A percentile compares a stretch with the other conserved stretches of the same genome.
These are phyloP conservation scores for Pollenia amentaria DNA, from an alignment of 2,888 invertebrate genomes.

Conservation along the genomic window DNA sequence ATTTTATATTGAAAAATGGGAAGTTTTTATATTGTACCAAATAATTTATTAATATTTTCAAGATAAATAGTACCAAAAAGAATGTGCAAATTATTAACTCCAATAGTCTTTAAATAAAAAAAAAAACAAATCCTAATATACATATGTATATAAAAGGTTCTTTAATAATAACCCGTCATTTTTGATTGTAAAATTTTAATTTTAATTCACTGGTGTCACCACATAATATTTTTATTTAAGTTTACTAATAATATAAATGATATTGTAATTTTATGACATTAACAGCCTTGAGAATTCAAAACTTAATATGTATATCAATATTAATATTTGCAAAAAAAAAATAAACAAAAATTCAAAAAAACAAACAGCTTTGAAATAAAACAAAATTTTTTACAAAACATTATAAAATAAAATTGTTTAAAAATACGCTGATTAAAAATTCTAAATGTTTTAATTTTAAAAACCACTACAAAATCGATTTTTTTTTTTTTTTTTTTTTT, in stretches of 20 bases:
- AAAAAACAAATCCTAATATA: no score
- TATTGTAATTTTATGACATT: slow-evolving; percentile 2
- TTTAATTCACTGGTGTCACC: no score
- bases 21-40: no score
- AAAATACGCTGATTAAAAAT: slow-evolving; percentile 38
- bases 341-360: background rate
- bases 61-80: no score
- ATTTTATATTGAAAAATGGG: no score
- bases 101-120: no score
- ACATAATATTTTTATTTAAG: background rate
- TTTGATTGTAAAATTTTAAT: no score
- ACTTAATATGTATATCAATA: background rate
- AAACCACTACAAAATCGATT: background rate
- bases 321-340: slow-evolving; percentile 22
- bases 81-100: no score
- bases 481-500: slow-evolving; percentile 13
- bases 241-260: background rate
- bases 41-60: no score
- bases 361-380: slow-evolving; percentile 17
- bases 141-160: no score
- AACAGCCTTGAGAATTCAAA: slow-evolving; percentile 7
- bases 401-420: slow-evolving; percentile 1
- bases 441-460: slow-evolving; percentile 31
- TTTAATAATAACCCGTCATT: no score
- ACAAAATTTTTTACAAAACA: slow-evolving; percentile 25